Percentiles rank a stretch among this genome's conserved stretches.
phyloP scores from a whole-genome alignment of 2,113 vertebrate genomes.

The Tangachromis dhanisi region DNA sequence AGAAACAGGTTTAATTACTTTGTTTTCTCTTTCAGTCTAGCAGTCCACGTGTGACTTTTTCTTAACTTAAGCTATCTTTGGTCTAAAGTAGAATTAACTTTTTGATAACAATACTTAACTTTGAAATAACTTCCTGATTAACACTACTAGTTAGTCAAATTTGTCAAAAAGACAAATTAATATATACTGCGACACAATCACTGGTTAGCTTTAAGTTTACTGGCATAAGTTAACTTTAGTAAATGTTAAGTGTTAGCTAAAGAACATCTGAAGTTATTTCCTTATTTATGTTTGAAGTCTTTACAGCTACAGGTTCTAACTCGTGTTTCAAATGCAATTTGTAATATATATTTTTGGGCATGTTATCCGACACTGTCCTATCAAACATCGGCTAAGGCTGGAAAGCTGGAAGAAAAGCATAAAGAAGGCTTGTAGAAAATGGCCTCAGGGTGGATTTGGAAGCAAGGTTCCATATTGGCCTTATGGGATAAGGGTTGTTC shows the following conservation, averaged over 20 bases:
- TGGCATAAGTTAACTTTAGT: background rate
- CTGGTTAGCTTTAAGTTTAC: background rate
- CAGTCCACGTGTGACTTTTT: background rate
- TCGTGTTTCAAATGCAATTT: background rate
- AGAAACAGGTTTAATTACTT: background rate
- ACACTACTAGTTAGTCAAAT: background rate
- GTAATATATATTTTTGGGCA: background rate
- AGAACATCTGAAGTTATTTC: background rate
- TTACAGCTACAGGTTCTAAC: background rate
- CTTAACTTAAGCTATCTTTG: background rate
- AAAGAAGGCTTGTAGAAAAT: background rate
- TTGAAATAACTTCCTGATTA: background rate
- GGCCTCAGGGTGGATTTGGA: background rate
- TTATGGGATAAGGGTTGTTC: background rate
- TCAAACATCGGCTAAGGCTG: fast-evolving
- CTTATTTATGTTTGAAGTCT: background rate
- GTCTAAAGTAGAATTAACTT: fast-evolving
- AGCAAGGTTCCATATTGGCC: background rate
- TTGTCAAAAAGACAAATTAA: background rate
- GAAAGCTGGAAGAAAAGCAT: background rate
- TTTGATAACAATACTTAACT: background rate
- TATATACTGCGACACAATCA: background rate
- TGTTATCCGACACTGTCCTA: fast-evolving
- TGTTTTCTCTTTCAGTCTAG: background rate
- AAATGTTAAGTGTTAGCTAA: background rate